These are phyloP conservation scores for Menura novaehollandiae DNA, from an alignment of 2,113 vertebrate genomes.

Conservation along the genomic window DNA sequence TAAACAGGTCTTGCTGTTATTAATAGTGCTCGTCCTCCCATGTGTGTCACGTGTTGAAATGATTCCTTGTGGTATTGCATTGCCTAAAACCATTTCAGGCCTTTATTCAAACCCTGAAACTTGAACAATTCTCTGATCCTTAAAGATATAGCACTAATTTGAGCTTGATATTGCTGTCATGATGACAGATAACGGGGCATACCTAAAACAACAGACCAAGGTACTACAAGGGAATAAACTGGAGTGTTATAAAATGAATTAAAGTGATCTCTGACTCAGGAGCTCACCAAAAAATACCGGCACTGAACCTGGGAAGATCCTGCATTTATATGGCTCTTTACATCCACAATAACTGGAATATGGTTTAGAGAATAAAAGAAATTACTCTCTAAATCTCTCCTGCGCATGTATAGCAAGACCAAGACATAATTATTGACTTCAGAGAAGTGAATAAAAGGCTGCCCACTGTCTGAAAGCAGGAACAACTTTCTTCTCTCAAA, in stretches of 20 bases:
- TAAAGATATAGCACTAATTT: background rate
- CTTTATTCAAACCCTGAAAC: background rate
- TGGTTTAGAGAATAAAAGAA: background rate
- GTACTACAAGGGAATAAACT: background rate
- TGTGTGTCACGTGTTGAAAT: accelerated
- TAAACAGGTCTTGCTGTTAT: background rate
- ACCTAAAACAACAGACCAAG: background rate
- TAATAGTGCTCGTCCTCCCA: background rate
- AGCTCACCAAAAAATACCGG: background rate
- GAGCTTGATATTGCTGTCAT: background rate
- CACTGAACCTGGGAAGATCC: background rate
- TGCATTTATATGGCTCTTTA: background rate
- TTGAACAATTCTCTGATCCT: background rate
- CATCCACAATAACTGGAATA: background rate
- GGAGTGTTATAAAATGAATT: background rate
- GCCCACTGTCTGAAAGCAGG: background rate
- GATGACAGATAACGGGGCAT: accelerated
- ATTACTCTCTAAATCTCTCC: background rate
- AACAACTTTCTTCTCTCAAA: background rate
- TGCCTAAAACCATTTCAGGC: background rate
- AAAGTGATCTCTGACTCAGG: background rate
- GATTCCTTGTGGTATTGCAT: background rate
- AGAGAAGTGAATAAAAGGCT: background rate
- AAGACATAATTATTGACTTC: background rate
- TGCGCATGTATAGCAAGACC: background rate